Percentiles rank a stretch among this genome's conserved stretches.
These are phyloP conservation scores for Parnassius mnemosyne DNA, from an alignment of 2,888 invertebrate species.

Conservation along the genomic window DNA sequence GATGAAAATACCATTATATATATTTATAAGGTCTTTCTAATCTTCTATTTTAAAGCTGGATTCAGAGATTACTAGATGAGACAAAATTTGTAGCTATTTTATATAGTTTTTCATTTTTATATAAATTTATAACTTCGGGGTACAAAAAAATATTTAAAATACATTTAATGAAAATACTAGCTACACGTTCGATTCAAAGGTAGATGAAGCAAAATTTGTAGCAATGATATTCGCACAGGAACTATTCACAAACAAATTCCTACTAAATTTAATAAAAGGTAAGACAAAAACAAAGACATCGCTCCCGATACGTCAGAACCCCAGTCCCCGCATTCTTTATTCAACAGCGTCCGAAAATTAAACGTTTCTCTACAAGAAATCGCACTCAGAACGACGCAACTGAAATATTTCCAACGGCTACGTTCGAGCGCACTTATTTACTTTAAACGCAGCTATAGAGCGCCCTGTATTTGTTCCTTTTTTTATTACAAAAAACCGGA, in stretches of 20 bases:
- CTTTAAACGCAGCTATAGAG: constrained; percentile 46
- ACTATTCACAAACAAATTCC: constrained; percentile 9
- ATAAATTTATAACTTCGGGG: too few relatives aligned
- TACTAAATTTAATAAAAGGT: constrained; percentile 19
- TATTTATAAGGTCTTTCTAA: too few relatives aligned
- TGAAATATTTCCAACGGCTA: constrained; percentile 65
- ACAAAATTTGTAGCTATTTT: too few relatives aligned
- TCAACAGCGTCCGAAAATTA: constrained; percentile 71
- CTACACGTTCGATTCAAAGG: too few relatives aligned
- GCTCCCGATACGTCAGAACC: constrained; percentile 12
- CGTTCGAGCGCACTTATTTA: constrained; percentile 69
- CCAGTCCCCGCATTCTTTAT: constrained; percentile 66
- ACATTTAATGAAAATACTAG: too few relatives aligned
- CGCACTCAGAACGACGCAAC: constrained; percentile 65
- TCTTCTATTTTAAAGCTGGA: too few relatives aligned
- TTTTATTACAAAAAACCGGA: constrained; percentile 72
- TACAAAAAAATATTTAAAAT: too few relatives aligned
- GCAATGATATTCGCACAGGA: not conserved
- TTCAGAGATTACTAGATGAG: too few relatives aligned
- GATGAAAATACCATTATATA: too few relatives aligned
- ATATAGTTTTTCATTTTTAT: too few relatives aligned
- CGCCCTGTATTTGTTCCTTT: constrained; percentile 64
- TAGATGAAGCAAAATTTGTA: too few relatives aligned
- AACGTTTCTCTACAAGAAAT: constrained; percentile 73
- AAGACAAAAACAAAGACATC: constrained; percentile 14